These are phyloP conservation scores for Amphipyra tragopoginis DNA, from an alignment of 2,888 invertebrate genomes.

Conservation along the genomic window DNA sequence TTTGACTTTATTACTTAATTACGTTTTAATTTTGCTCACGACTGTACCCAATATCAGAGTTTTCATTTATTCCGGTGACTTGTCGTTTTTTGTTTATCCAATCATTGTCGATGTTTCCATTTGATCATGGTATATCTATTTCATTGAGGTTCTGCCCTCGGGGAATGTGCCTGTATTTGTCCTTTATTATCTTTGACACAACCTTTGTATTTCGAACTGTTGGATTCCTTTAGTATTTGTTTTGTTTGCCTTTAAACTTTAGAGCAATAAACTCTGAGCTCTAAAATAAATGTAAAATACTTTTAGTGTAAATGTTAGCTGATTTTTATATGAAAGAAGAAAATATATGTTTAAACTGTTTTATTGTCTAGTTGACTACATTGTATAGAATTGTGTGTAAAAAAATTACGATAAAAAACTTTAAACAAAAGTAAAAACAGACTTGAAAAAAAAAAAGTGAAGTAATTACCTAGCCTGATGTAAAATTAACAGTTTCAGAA, in stretches of 20 bases:
- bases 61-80: slow-evolving; percentile 46
- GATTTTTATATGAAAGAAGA: background rate
- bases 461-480: no score
- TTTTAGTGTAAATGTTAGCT: slow-evolving; percentile 17
- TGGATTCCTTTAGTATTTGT: slow-evolving; percentile 19
- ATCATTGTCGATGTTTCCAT: slow-evolving; percentile 43
- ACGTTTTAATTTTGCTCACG: slow-evolving; percentile 3
- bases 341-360: no score
- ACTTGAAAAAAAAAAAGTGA: no score
- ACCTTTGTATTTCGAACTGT: slow-evolving; percentile 35
- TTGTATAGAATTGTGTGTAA: no score
- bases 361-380: no score
- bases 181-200: slow-evolving; percentile 59
- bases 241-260: slow-evolving; percentile 13
- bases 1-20: background rate
- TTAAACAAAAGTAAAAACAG: no score
- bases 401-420: no score
- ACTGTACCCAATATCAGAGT: slow-evolving; percentile 20
- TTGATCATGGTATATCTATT: slow-evolving; percentile 47
- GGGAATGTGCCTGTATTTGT: slow-evolving; percentile 57
- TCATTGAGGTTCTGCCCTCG: slow-evolving; percentile 48
- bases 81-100: slow-evolving; percentile 55
- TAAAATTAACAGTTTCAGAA: no score
- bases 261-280: no score
- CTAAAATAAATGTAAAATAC: background rate